Evolutionary conservation across 2,888 invertebrate species (phyloP).

Genomic region (Lithophane semibrunnea): DNA sequence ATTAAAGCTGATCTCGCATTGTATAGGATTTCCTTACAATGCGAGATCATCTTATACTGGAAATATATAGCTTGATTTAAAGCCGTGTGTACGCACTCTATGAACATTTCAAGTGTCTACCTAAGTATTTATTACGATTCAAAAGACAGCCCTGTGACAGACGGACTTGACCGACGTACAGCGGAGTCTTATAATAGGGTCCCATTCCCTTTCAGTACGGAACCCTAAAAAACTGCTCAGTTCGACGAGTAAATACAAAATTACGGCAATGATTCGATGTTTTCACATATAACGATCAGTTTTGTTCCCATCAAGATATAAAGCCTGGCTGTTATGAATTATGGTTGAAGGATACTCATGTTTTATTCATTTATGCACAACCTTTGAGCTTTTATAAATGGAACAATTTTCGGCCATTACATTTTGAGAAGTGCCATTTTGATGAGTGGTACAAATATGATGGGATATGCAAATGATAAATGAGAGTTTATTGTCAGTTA

Average conservation of each 20-base stretch:
- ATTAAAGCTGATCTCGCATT: no score
- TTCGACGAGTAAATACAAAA: constrained; percentile 55
- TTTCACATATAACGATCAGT: constrained; percentile 54
- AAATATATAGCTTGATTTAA: no score
- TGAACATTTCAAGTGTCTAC: background rate
- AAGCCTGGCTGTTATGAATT: constrained; percentile 54
- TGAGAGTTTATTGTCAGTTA: background rate
- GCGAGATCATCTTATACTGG: no score
- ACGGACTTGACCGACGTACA: background rate
- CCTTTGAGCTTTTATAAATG: constrained; percentile 50
- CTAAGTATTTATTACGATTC: background rate
- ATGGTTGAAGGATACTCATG: constrained; percentile 54
- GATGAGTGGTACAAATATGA: constrained; percentile 35
- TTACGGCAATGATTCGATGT: constrained; percentile 41
- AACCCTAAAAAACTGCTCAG: constrained; percentile 14
- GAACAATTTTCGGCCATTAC: constrained; percentile 57
- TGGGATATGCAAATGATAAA: background rate
- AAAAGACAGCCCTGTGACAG: background rate
- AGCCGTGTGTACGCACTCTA: background rate
- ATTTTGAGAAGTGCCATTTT: constrained; percentile 43
- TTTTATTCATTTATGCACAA: constrained; percentile 59
- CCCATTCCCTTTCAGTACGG: background rate
- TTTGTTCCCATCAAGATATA: constrained; percentile 42
- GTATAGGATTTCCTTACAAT: no score
- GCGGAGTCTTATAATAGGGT: no score